phyloP scores from a whole-genome alignment of 1,140 invertebrate species.

The Pseudomyrmex pallidus region DNA sequence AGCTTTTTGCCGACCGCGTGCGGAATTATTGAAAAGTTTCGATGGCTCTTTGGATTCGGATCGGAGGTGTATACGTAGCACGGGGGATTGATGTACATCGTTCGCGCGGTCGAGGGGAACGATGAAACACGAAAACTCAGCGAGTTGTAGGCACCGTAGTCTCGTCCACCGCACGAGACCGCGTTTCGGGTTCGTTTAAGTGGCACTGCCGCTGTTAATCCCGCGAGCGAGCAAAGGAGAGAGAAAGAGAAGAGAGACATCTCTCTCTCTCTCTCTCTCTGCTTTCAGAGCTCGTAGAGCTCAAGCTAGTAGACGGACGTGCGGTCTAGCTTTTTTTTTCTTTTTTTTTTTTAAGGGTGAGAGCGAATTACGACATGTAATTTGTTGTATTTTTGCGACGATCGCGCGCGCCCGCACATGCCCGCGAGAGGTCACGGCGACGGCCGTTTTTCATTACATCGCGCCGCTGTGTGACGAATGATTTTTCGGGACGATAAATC shows the following conservation, averaged over 20 bases:
- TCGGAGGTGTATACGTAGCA: constrained; percentile 1
- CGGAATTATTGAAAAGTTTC: constrained; percentile 73
- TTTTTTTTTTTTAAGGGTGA: no score
- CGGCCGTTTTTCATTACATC: constrained; percentile 54
- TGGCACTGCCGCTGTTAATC: constrained; percentile 47
- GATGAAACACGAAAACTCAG: constrained; percentile 29
- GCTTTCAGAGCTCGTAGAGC: background rate
- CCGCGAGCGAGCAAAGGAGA: background rate
- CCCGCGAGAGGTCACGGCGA: background rate
- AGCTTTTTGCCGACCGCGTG: constrained; percentile 27
- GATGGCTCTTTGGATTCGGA: constrained; percentile 54
- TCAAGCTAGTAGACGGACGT: constrained; percentile 6
- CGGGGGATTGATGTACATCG: constrained; percentile 61
- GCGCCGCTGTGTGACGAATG: constrained; percentile 49
- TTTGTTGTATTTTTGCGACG: constrained; percentile 44
- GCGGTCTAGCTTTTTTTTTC: constrained; percentile 1
- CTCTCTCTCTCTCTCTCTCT: no score
- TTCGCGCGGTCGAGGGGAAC: background rate
- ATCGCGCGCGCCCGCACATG: constrained; percentile 17
- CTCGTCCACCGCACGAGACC: constrained; percentile 6
- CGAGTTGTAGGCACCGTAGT: constrained; percentile 16
- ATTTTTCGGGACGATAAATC: constrained; percentile 58
- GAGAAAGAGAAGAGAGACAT: no score
- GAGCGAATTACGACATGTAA: constrained; percentile 39
- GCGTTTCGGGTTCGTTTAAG: constrained; percentile 51